Evolutionary conservation across 1,140 invertebrate species (phyloP), one percentile per base, ranked within the genome.

Genomic region (Heliconius eleuchia): DNA sequence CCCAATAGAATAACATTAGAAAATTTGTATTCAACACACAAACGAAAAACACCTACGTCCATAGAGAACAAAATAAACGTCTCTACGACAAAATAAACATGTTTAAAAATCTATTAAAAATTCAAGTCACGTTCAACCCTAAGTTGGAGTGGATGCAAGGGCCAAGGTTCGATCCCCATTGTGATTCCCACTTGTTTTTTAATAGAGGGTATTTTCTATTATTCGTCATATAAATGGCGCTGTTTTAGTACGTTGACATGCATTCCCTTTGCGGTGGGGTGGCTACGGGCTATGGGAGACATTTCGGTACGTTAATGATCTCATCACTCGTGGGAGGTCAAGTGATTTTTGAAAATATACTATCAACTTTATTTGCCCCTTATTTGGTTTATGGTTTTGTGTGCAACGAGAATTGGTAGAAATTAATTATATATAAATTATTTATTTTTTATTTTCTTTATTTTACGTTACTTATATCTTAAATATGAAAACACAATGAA

Each of bases 151-250:
- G 87, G 83, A 80, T 79, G 74, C 80, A 82, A 90, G 90, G 88
- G 90, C 86, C 89, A 86, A 84, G 84, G 88, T 88, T 91, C 90
- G 89, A 92, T 88, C 81, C 87, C 90, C 82, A 92, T 94, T 94
- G 91, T 94, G 78, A 81, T 88, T 85, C 85, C 89, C 90, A 91
- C 91, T 92, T 94, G 90, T 92, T 92, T 91, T 93, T 94, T 91
- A 91, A 92, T 90, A 91, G 89, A 86, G 92, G 91, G 89, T 91
- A 88, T 89, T 90, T 93, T 91, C 89, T 88, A 92, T 93, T 93
- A 92, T 93, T 91, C 85, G 86, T 82, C 76, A 85, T 90, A 87
- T 88, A 85, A 82, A 79, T 83, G 80, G 84, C 84, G 85, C 82
- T 91, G 90, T 91, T 90, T 89, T 89, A 84, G 85, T 89, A 85